Base-by-base conservation (phyloP, 35 echinoderm and acorn worm species). In the Hemicentrotus pulcherrimus region DNA sequence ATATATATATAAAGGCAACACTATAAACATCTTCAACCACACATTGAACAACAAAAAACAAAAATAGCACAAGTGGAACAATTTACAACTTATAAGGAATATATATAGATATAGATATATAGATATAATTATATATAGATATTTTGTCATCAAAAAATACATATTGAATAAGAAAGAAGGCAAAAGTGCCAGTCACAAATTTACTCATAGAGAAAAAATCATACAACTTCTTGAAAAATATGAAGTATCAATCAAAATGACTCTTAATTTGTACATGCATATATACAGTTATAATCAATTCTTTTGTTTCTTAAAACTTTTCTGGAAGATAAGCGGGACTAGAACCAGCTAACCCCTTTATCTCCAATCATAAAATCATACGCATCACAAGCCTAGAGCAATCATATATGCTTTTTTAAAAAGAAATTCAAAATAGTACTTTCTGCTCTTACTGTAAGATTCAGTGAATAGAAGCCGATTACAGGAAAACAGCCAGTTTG, bases 221-320 rank as follows among this genome's bases (percentile, higher is more conserved):
- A 90, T 90, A 90, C 88, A 90, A 90, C 88, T 90, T 90, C 32
- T 90, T 90, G 32, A 90, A 90, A 90, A 90, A 90, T 90, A 90
- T 90, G 88, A 90, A 90, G 88, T 32, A 45, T 90, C 32, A 47
- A 90, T 90, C 88, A 90, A 90, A 90, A 90, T 90, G 88, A 41
- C 46, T 90, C 88, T 90, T 33, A 90, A 90, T 90, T 90, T 90
- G 88, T 90, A 90, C 88, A 90, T 90, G 88, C 88, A 90, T 90
- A 90, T 90, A 32, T 90, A 90, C 88, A 90, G 32, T 45, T 10
- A 90, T 90, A 13, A 90, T 18, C 88, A 90, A 33, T 90, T 90
- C 88, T 46, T 32, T 90, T 45, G 32, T 47, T 90, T n/a, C 19
- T 78, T 78, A 28, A 78, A 78, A 78, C 65, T 8, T 78, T 18